A percentile compares a stretch with the other conserved stretches of the same genome.
These are phyloP conservation scores for Drosophila testacea DNA, from an alignment of 2,888 invertebrate genomes.

Conservation along the genomic window DNA sequence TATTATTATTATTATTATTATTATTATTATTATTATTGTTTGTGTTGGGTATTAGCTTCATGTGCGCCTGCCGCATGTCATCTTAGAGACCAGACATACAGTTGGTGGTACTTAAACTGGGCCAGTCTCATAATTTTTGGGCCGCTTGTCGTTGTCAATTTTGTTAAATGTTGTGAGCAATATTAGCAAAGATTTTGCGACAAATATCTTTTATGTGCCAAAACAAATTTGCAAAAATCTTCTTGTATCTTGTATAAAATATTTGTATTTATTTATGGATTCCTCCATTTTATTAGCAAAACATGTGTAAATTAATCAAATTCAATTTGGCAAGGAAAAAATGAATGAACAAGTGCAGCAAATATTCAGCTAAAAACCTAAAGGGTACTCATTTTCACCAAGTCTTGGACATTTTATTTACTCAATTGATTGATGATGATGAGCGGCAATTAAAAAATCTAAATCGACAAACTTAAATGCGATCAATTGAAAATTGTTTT, in stretches of 20 bases:
- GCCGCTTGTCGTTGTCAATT: constrained; percentile 72
- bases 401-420: constrained; percentile 22
- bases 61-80: constrained; percentile 7
- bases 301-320: constrained; percentile 66
- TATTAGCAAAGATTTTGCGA: constrained; percentile 60
- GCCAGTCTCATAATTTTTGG: constrained; percentile 47
- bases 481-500: constrained; percentile 45
- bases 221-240: constrained; percentile 61
- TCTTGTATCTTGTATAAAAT: constrained; percentile 42
- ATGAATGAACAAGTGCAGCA: constrained; percentile 19
- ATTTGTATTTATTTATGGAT: constrained; percentile 38
- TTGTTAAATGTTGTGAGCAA: constrained; percentile 76
- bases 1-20: not conserved
- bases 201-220: constrained; percentile 67
- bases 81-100: not conserved
- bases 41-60: constrained; percentile 6
- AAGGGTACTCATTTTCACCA: not conserved
- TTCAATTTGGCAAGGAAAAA: constrained; percentile 44
- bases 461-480: constrained; percentile 30
- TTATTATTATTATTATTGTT: not conserved
- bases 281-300: constrained; percentile 25
- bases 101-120: constrained; percentile 53
- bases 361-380: not conserved
- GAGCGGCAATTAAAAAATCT: constrained; percentile 33
- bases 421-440: constrained; percentile 51